Conservation (phyloP, 1,140 invertebrate species). For the Drosophila triauraria region DNA sequence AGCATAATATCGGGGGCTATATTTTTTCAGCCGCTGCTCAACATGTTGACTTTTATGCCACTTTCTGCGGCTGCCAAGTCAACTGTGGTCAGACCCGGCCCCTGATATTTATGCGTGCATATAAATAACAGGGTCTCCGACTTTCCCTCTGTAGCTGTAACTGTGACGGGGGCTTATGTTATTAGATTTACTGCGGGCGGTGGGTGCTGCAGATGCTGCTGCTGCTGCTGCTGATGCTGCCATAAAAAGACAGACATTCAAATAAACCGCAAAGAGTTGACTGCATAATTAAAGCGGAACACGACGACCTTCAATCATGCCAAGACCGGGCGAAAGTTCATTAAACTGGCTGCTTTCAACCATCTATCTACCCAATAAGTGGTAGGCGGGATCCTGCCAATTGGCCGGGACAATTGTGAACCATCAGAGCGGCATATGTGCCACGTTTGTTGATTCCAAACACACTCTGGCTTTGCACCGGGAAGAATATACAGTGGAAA, state of each 20-base stretch:
- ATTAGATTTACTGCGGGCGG: conserved; percentile 69
- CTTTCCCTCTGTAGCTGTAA: conserved; percentile 23
- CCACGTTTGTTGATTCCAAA: conserved; percentile 65
- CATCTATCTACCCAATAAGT: conserved; percentile 27
- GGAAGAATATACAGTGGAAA: background rate
- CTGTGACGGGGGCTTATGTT: conserved; percentile 62
- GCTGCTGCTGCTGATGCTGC: conserved; percentile 21
- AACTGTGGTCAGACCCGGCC: conserved; percentile 70
- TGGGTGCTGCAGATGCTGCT: conserved; percentile 36
- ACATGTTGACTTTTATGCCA: conserved; percentile 82
- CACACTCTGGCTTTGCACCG: conserved; percentile 27
- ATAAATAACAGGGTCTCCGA: conserved; percentile 69
- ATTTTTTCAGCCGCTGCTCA: conserved; percentile 75
- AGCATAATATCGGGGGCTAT: conserved; percentile 68
- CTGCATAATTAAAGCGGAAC: conserved; percentile 67
- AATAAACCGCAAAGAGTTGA: conserved; percentile 77
- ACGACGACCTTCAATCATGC: conserved; percentile 57
- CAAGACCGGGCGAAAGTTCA: conserved; percentile 48
- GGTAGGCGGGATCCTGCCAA: conserved; percentile 40
- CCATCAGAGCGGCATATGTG: conserved; percentile 55
- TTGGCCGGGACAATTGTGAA: conserved; percentile 68
- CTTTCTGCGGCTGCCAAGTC: conserved; percentile 77
- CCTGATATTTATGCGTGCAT: conserved; percentile 76
- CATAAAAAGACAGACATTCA: conserved; percentile 76
- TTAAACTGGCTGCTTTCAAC: conserved; percentile 33